Evolutionary conservation across 2,113 vertebrate genomes (phyloP).

Genomic region (Hiodon alosoides): DNA sequence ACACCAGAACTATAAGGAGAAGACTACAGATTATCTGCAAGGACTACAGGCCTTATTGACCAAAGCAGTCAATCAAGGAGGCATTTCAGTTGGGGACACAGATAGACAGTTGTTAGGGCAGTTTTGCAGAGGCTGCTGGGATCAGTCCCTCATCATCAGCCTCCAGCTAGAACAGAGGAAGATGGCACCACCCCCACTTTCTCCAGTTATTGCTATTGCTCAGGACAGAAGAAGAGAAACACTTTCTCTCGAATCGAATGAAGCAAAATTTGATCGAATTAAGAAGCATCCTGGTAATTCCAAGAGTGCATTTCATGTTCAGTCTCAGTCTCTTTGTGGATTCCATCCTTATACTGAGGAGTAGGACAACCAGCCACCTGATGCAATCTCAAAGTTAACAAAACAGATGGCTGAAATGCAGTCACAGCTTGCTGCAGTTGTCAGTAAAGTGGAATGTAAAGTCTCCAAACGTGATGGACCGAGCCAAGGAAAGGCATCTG

Average conservation of each 20-base stretch:
- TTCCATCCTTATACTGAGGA: too few relatives aligned
- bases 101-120: slow-evolving; percentile 7
- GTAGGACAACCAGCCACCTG: too few relatives aligned
- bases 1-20: slow-evolving; percentile 13
- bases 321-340: too few relatives aligned
- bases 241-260: background rate
- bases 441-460: too few relatives aligned
- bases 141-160: slow-evolving; percentile 8
- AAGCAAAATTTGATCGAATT: too few relatives aligned
- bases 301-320: too few relatives aligned
- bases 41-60: background rate
- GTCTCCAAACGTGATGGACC: too few relatives aligned
- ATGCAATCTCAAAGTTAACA: too few relatives aligned
- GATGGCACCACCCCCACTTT: background rate
- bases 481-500: too few relatives aligned
- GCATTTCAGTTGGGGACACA: background rate
- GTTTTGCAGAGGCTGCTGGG: slow-evolving; percentile 19
- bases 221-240: slow-evolving; percentile 4
- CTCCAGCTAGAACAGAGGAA: slow-evolving; percentile 12
- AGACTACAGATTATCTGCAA: slow-evolving; percentile 1
- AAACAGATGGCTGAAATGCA: too few relatives aligned
- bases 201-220: background rate
- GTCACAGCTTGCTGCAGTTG: too few relatives aligned
- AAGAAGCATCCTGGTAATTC: too few relatives aligned
- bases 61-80: background rate